A percentile compares a stretch with the other conserved stretches of the same genome.
phyloP scores from a whole-genome alignment of 2,113 vertebrate species.

The Panthera tigris region DNA sequence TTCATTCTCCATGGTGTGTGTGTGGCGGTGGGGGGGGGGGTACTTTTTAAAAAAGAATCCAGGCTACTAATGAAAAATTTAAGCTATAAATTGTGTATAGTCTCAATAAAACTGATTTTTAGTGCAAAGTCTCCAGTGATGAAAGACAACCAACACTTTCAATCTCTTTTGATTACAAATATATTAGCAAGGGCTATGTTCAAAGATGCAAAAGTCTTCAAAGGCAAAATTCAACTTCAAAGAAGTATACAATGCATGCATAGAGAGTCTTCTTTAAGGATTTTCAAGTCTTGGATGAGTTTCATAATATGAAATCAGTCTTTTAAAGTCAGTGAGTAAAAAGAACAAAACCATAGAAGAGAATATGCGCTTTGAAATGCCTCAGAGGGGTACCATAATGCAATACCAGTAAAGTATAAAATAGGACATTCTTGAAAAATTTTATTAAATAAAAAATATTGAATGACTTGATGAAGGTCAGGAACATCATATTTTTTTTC shows the following conservation, averaged over 20 bases:
- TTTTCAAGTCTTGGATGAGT: constrained; percentile 25
- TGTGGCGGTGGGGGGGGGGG: too few relatives aligned
- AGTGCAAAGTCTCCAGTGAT: not conserved
- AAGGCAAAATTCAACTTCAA: constrained; percentile 66
- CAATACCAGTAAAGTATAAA: not conserved
- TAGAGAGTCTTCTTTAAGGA: not conserved
- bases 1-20: not conserved
- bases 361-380: constrained; percentile 6
- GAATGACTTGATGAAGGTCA: not conserved
- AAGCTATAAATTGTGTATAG: not conserved
- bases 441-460: constrained; percentile 26
- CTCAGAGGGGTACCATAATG: not conserved
- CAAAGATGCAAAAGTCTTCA: constrained; percentile 62
- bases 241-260: not conserved
- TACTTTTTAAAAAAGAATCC: not conserved
- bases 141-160: constrained; percentile 20
- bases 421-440: not conserved
- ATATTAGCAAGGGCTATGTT: constrained; percentile 40
- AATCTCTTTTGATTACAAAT: constrained; percentile 66
- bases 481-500: not conserved
- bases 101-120: constrained; percentile 22
- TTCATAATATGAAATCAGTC: constrained; percentile 22
- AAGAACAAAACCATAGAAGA: constrained; percentile 12
- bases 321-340: constrained; percentile 45
- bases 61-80: constrained; percentile 25